Evolutionary conservation across 2,797 vertebrate genomes (phyloP).

Genomic region (Phoxinus dragarum): DNA sequence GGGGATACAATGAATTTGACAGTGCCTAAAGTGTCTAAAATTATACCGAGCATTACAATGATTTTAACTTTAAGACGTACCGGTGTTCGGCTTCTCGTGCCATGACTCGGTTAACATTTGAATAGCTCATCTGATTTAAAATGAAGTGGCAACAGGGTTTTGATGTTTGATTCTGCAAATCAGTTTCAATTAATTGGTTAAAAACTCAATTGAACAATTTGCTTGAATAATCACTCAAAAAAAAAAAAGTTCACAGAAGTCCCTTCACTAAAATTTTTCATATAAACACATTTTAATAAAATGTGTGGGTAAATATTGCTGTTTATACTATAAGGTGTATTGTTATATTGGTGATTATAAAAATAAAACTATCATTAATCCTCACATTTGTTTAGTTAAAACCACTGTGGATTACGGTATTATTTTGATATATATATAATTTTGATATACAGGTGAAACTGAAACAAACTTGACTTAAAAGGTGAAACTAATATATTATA

Average conservation of each 20-base stretch:
- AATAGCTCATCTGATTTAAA: background rate
- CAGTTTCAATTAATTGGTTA: background rate
- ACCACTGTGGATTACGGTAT: no score
- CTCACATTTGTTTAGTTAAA: background rate
- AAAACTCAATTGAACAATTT: background rate
- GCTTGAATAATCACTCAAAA: background rate
- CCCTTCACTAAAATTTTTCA: no score
- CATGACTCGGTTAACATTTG: background rate
- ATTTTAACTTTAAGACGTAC: background rate
- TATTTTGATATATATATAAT: no score
- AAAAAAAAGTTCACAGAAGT: background rate
- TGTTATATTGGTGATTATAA: background rate
- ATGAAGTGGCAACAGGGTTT: background rate
- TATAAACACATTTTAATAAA: background rate
- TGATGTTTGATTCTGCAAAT: background rate
- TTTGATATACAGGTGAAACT: no score
- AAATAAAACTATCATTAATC: background rate
- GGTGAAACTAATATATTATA: no score
- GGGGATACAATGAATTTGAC: background rate
- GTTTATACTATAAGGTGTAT: background rate
- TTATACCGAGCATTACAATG: background rate
- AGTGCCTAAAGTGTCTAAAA: background rate
- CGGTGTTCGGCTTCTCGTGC: background rate
- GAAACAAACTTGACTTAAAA: no score
- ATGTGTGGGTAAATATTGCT: background rate